Conservation (phyloP, 2,888 invertebrate species). For the Xestoiulus laeticollis region DNA sequence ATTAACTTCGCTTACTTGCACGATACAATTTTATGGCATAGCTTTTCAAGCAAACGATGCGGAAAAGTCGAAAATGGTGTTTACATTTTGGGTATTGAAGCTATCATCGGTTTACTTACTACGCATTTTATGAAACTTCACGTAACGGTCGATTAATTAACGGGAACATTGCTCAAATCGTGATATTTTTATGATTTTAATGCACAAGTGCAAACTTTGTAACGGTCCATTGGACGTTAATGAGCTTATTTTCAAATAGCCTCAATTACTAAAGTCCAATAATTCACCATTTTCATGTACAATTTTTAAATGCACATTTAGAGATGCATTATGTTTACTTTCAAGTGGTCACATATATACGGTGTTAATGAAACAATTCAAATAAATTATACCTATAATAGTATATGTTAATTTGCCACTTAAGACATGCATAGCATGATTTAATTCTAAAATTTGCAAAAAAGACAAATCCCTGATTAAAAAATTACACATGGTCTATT, state of each 20-base stretch:
- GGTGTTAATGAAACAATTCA: too few relatives aligned
- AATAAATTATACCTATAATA: too few relatives aligned
- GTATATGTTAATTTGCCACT: too few relatives aligned
- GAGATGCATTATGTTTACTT: too few relatives aligned
- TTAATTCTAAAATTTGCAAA: too few relatives aligned
- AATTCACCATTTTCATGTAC: not conserved
- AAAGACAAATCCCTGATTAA: too few relatives aligned
- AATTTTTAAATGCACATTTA: too few relatives aligned
- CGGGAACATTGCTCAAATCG: not conserved
- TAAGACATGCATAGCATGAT: too few relatives aligned
- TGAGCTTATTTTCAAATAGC: not conserved
- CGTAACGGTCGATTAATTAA: constrained; percentile 18
- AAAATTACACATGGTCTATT: too few relatives aligned
- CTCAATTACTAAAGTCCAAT: not conserved
- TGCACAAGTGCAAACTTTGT: not conserved
- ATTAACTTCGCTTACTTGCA: not conserved
- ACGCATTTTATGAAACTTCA: not conserved
- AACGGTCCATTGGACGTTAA: not conserved
- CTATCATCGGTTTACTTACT: not conserved
- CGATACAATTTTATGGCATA: not conserved
- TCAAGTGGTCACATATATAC: too few relatives aligned
- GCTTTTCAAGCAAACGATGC: not conserved
- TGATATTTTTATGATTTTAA: not conserved
- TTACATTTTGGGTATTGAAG: not conserved
- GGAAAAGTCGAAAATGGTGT: constrained; percentile 26